Percentiles rank a stretch among this genome's conserved stretches.
phyloP scores from a whole-genome alignment of 2,113 vertebrate genomes.

The Bothrops jararaca region DNA sequence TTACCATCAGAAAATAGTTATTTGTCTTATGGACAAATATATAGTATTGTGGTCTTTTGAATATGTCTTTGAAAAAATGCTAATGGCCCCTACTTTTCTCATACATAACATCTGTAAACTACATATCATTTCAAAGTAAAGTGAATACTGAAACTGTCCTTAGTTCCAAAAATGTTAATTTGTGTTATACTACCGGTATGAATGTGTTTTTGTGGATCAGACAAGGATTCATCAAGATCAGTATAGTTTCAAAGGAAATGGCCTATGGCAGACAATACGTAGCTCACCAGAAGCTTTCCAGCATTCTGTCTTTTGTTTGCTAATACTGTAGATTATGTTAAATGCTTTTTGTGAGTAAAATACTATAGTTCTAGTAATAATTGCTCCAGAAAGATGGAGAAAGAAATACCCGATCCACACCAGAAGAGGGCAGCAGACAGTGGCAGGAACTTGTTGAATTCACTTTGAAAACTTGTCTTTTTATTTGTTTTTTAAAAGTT shows the following conservation, averaged over 20 bases:
- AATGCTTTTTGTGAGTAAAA: not conserved
- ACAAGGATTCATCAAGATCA: not conserved
- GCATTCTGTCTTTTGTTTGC: not conserved
- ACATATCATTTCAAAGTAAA: not conserved
- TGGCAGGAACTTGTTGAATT: not conserved
- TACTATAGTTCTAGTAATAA: not conserved
- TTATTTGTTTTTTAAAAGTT: not conserved
- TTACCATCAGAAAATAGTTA: not conserved
- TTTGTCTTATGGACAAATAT: not conserved
- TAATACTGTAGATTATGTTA: not conserved
- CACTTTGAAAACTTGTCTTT: not conserved
- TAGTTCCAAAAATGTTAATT: not conserved
- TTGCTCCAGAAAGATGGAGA: not conserved
- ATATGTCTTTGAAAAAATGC: not conserved
- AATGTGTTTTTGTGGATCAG: not conserved
- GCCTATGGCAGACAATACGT: not conserved
- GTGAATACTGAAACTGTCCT: not conserved
- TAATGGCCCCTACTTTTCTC: not conserved
- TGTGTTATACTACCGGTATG: not conserved
- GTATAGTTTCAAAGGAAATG: not conserved
- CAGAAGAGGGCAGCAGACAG: not conserved
- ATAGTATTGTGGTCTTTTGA: not conserved
- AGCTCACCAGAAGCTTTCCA: not conserved
- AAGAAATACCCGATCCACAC: not conserved
- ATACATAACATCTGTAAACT: not conserved